Evolutionary conservation across 2,888 invertebrate genomes (phyloP).

Genomic region (Chelonus formosanus): DNA sequence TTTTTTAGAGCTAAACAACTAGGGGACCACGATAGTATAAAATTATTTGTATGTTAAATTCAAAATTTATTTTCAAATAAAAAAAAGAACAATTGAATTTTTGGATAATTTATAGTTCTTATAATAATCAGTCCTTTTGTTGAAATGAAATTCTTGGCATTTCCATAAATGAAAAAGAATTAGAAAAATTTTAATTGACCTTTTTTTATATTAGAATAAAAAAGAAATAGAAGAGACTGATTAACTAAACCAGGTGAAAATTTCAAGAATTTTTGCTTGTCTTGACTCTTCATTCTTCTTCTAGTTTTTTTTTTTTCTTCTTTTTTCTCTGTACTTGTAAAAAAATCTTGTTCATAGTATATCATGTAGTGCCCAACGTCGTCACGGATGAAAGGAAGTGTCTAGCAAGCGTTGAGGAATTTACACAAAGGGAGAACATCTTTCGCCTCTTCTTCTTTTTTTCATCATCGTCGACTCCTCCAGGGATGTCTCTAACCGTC

Average conservation of each 20-base stretch:
- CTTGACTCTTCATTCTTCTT: constrained; percentile 25
- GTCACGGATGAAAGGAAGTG: constrained; percentile 59
- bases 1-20: too few species aligned
- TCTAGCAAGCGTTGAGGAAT: constrained; percentile 59
- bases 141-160: too few species aligned
- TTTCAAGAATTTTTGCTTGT: constrained; percentile 23
- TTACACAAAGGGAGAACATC: constrained; percentile 54
- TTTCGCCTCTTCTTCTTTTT: constrained; percentile 39
- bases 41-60: too few species aligned
- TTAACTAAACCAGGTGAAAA: constrained; percentile 21
- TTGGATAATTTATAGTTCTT: too few species aligned
- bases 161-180: too few species aligned
- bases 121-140: too few species aligned
- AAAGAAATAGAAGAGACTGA: constrained; percentile 1
- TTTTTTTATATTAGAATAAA: too few species aligned
- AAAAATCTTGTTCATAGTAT: constrained; percentile 38
- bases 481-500: constrained; percentile 34
- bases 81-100: too few species aligned
- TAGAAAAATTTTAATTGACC: too few species aligned
- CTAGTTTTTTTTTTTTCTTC: constrained; percentile 7
- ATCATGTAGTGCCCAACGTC: constrained; percentile 47
- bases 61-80: too few species aligned
- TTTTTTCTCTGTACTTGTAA: constrained; percentile 25
- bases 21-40: too few species aligned
- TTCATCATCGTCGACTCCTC: constrained; percentile 33